A percentile compares a stretch with the other conserved stretches of the same genome.
phyloP scores from a whole-genome alignment of 2,797 vertebrate species.

The Picus viridis region DNA sequence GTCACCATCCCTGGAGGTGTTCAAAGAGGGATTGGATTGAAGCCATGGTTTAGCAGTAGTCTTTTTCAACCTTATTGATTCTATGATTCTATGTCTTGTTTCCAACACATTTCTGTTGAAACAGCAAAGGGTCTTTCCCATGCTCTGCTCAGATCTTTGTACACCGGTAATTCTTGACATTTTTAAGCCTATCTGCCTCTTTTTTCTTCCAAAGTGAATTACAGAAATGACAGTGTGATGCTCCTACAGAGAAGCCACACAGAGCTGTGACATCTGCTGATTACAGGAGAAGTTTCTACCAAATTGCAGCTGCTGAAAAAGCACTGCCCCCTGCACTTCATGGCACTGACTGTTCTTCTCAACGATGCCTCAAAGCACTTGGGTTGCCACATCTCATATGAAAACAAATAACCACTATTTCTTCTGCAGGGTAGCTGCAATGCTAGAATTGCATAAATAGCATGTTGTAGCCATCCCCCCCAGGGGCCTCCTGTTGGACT shows the following conservation, averaged over 20 bases:
- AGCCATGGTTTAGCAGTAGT: no score
- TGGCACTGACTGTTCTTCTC: not conserved
- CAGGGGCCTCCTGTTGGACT: not conserved
- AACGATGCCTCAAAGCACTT: not conserved
- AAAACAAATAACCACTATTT: not conserved
- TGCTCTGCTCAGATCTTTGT: not conserved
- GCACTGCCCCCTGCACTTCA: not conserved
- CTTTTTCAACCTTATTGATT: no score
- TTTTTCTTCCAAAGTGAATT: not conserved
- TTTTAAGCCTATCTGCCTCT: not conserved
- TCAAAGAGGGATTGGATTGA: no score
- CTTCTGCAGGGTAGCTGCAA: not conserved
- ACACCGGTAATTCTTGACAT: not conserved
- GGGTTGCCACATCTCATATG: not conserved
- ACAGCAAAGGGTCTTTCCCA: not conserved
- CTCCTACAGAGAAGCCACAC: not conserved
- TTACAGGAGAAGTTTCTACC: not conserved
- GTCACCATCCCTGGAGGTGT: no score
- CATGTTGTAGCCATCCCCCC: not conserved
- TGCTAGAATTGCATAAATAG: not conserved
- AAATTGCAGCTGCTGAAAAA: not conserved
- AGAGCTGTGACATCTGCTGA: fast-evolving
- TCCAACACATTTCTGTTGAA: not conserved
- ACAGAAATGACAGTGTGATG: constrained; percentile 1
- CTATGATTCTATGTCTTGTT: not conserved